Conservation (phyloP, 2,797 vertebrate genomes). For the Graptemys geographica region DNA sequence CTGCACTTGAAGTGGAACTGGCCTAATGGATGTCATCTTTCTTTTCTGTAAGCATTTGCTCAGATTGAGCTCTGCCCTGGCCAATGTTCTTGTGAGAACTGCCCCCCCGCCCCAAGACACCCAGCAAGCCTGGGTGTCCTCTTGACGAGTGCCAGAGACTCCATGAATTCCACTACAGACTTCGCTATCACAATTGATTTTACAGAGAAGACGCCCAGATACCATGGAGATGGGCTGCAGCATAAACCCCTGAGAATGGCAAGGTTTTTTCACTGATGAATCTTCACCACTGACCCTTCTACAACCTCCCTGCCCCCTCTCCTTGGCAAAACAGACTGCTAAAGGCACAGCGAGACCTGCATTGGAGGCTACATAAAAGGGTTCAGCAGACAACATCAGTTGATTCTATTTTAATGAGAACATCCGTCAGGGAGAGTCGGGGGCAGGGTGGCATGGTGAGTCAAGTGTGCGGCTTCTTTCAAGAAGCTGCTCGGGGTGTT, state of each 20-base stretch:
- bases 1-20: not conserved
- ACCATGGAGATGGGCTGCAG: not conserved
- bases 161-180: not conserved
- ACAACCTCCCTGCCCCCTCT: not conserved
- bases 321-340: not conserved
- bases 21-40: not conserved
- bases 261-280: not conserved
- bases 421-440: not conserved
- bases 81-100: not conserved
- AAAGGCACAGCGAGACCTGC: not conserved
- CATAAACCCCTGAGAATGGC: not conserved
- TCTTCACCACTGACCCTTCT: not conserved
- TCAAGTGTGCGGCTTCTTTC: not conserved
- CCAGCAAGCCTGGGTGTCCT: not conserved
- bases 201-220: not conserved
- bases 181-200: not conserved
- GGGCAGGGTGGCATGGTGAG: not conserved
- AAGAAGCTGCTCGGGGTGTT: not conserved
- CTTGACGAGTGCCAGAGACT: not conserved
- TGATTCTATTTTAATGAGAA: conserved; percentile 26
- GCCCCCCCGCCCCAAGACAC: not conserved
- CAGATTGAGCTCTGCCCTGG: not conserved
- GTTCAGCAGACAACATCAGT: not conserved
- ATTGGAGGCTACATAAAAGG: not conserved
- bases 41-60: not conserved